Base-by-base conservation (phyloP, 2,113 vertebrate genomes). In the Columbina picui region DNA sequence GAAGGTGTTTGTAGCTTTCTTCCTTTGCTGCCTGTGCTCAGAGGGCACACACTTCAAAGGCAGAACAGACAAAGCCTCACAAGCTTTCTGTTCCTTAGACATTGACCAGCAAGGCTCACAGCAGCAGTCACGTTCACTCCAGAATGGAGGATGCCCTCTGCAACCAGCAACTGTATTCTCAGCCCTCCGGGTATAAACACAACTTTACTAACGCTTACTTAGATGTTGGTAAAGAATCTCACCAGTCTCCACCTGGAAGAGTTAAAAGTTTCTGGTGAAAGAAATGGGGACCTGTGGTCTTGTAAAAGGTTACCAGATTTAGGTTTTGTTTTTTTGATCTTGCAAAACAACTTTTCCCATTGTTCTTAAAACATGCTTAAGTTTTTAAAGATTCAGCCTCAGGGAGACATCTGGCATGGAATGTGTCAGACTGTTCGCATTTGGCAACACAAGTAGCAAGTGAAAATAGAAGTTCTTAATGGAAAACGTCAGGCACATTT, bases 291-390 rank as follows among this genome's bases (percentile, higher is more conserved):
- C 39, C 39, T 87, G 43, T 13, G 43, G 89, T 94, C 80, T 80
- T 80, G 19, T 83, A 83, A 89, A 43, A 94, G 7, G 34, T 70
- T 87, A 71, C 64, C n/a, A 87, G 29, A 81, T 73, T 29, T 65
- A 23, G 10, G 2, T 41, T 43, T 23, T 27, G 50, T 7, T 81
- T 60, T 55, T 57, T 52, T n/a, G 0, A 84, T 89, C 69, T 82
- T 41, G 23, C 47, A 93, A 94, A 94, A 90, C 60, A 94, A 68
- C 57, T 92, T 94, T 29, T 49, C 39, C 87, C 39, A 95, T 94
- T 97, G 94, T 96, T 95, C 84, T 92, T 47, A 71, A 71, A 96
- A 87, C 43, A 93, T 0, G 0, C 16, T 2, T 47, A 39, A 90
- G 41, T 39, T 84, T 84, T 89, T 64, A 70, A 82, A 34, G 7